These are phyloP conservation scores for Thymelicus lineola DNA, from an alignment of 2,888 invertebrate species.

Conservation along the genomic window DNA sequence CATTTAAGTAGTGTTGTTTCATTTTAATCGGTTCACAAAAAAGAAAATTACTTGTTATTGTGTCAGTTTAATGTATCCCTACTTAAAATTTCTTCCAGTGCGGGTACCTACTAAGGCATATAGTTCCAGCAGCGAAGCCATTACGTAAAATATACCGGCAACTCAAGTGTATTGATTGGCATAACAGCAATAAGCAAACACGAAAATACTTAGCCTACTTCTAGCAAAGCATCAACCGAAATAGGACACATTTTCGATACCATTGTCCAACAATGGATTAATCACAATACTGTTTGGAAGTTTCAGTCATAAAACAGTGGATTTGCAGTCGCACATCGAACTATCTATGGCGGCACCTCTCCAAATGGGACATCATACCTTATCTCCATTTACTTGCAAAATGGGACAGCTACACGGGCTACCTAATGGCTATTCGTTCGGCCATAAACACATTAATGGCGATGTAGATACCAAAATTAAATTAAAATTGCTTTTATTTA, in stretches of 20 bases:
- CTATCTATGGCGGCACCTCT: constrained; percentile 27
- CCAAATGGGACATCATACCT: constrained; percentile 28
- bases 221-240: not conserved
- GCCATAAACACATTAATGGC: constrained; percentile 1
- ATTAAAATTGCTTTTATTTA: not conserved
- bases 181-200: no score
- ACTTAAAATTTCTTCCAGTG: no score
- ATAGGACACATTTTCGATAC: not conserved
- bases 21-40: no score
- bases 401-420: constrained; percentile 8
- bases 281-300: constrained; percentile 21
- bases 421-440: constrained; percentile 13
- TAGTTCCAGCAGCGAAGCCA: no score
- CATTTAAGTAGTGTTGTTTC: no score
- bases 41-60: no score
- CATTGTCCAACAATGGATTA: constrained; percentile 2
- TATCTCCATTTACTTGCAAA: constrained; percentile 19
- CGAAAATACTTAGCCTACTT: not conserved
- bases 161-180: no score
- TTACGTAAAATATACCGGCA: no score
- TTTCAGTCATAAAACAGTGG: constrained; percentile 16
- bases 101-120: no score
- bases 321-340: constrained; percentile 7
- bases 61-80: no score
- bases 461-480: not conserved